Evolutionary conservation across 1,140 invertebrate genomes (phyloP).

Genomic region (Lepidurus apus): DNA sequence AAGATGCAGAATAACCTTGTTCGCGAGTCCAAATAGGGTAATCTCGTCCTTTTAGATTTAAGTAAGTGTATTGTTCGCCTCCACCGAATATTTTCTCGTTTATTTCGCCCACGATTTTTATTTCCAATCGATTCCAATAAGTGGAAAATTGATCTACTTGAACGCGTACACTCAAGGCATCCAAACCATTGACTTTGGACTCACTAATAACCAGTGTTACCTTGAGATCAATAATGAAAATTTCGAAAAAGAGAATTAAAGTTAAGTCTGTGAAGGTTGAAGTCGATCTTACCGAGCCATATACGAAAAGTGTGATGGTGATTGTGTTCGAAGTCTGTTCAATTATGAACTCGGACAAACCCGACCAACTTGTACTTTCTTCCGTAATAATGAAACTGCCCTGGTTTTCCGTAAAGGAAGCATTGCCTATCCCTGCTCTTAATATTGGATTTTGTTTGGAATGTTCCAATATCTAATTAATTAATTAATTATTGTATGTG

Average conservation of each 20-base stretch:
- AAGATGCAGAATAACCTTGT: slow-evolving; percentile 39
- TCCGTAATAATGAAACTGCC: slow-evolving; percentile 28
- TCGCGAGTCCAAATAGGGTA: slow-evolving; percentile 45
- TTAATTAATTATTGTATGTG: slow-evolving; percentile 28
- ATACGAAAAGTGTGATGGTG: neutral
- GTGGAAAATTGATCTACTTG: neutral
- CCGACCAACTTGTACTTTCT: neutral
- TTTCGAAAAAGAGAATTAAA: neutral
- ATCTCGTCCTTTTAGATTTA: slow-evolving; percentile 41
- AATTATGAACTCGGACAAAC: slow-evolving; percentile 1
- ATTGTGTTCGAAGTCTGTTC: neutral
- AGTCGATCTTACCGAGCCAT: slow-evolving; percentile 1
- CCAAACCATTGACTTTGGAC: slow-evolving; percentile 16
- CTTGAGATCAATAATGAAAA: neutral
- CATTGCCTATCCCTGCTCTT: slow-evolving; percentile 9
- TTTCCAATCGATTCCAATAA: slow-evolving; percentile 26
- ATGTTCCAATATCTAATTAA: slow-evolving; percentile 30
- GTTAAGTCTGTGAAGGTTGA: neutral
- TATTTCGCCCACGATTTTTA: slow-evolving; percentile 12
- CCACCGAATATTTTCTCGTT: slow-evolving; percentile 42
- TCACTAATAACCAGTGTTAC: neutral
- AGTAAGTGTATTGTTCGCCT: slow-evolving; percentile 44
- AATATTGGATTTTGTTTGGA: neutral
- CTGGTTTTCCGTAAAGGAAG: slow-evolving; percentile 16
- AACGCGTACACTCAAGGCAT: neutral